phyloP scores from a whole-genome alignment of 1,140 invertebrate species.

The Polypedilum vanderplanki region DNA sequence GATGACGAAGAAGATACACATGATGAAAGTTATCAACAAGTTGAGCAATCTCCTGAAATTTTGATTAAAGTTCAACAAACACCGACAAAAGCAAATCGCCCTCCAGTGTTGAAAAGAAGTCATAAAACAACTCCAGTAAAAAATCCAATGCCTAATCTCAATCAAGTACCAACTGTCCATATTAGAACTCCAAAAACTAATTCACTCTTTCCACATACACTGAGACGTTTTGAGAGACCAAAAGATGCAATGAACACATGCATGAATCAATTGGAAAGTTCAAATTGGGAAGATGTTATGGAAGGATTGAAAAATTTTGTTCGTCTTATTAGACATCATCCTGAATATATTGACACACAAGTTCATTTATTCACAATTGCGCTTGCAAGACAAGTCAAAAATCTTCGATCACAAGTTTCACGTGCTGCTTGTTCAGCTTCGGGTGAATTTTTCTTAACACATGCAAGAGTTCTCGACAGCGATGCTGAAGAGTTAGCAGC shows the following conservation, averaged over 20 bases:
- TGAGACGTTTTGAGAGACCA: constrained; percentile 49
- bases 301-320: constrained; percentile 67
- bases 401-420: constrained; percentile 84
- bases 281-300: constrained; percentile 81
- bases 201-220: constrained; percentile 37
- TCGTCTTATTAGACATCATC: constrained; percentile 62
- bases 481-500: constrained; percentile 80
- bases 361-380: constrained; percentile 57
- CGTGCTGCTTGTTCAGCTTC: constrained; percentile 73
- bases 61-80: not conserved
- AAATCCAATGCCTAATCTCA: constrained; percentile 35
- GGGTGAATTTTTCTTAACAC: constrained; percentile 64
- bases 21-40: not conserved
- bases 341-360: constrained; percentile 56
- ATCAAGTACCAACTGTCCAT: constrained; percentile 26
- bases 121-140: constrained; percentile 30
- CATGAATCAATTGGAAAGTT: constrained; percentile 58
- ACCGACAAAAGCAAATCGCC: not conserved
- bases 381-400: constrained; percentile 70
- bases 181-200: not conserved
- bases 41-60: not conserved
- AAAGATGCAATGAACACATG: constrained; percentile 56
- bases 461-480: constrained; percentile 67
- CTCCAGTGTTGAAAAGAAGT: not conserved
- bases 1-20: not conserved